Conservation (phyloP, 2,888 invertebrate genomes). For the Limnephilus rhombicus region DNA sequence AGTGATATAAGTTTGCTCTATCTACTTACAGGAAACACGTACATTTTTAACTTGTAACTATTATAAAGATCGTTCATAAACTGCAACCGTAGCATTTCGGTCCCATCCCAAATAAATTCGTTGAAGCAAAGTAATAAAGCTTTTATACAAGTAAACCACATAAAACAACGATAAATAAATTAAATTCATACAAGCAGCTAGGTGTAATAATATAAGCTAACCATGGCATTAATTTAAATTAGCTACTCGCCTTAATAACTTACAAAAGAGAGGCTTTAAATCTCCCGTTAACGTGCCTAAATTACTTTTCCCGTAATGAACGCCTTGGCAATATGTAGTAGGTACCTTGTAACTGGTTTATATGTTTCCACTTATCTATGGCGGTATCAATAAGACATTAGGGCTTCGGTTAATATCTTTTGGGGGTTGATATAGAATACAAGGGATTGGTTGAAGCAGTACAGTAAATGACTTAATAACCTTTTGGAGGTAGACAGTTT, state of each 20-base stretch:
- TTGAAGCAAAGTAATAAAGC: background rate
- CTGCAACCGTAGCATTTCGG: background rate
- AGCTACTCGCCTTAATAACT: background rate
- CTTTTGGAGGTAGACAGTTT: no score
- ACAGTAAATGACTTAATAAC: background rate
- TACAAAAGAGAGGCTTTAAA: conserved; percentile 29
- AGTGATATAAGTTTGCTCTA: no score
- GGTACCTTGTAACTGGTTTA: background rate
- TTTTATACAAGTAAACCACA: background rate
- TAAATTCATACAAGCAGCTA: conserved; percentile 8
- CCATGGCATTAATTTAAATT: conserved; percentile 15
- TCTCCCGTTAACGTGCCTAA: conserved; percentile 28
- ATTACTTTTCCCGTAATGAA: conserved; percentile 31
- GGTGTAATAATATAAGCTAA: background rate
- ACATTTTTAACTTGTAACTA: no score
- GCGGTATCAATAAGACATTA: conserved; percentile 47
- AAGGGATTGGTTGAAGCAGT: background rate
- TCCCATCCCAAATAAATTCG: background rate
- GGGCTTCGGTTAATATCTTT: conserved; percentile 42
- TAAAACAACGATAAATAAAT: background rate
- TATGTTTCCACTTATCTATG: conserved; percentile 24
- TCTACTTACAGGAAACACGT: no score
- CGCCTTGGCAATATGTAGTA: conserved; percentile 6
- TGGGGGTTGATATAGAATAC: background rate
- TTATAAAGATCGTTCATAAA: no score